A percentile compares a stretch with the other conserved stretches of the same genome.
These are phyloP conservation scores for Panthera uncia DNA, from an alignment of 2,113 vertebrate species.

Conservation along the genomic window DNA sequence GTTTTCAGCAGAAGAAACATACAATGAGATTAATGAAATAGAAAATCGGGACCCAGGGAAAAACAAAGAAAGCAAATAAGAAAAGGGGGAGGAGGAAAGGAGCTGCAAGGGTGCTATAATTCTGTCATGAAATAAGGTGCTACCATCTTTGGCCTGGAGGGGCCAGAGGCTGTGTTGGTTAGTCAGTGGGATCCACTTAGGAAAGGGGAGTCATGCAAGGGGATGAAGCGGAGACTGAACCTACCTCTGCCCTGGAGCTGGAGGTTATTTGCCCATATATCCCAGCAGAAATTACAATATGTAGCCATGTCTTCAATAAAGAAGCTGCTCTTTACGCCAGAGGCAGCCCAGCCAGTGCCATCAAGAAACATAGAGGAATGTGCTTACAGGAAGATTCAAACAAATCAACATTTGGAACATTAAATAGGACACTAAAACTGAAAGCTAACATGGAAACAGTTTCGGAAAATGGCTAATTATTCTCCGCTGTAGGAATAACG, in stretches of 20 bases:
- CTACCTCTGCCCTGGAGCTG: background rate
- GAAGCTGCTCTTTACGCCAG: background rate
- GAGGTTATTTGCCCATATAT: background rate
- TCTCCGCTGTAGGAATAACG: background rate
- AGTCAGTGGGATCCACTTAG: background rate
- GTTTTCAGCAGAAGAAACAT: slow-evolving; percentile 45
- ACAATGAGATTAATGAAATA: slow-evolving; percentile 55
- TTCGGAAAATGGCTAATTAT: background rate
- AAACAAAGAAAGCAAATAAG: slow-evolving; percentile 34
- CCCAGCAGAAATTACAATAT: background rate
- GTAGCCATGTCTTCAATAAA: background rate
- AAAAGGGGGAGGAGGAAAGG: background rate
- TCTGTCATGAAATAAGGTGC: background rate
- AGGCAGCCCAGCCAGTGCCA: background rate
- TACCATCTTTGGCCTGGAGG: background rate
- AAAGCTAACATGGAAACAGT: background rate
- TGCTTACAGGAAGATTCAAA: background rate
- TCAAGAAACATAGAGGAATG: background rate
- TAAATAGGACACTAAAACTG: background rate
- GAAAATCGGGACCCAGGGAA: slow-evolving; percentile 34
- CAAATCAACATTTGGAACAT: background rate
- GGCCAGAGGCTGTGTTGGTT: too few species aligned
- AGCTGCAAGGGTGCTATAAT: background rate
- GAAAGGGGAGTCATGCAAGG: background rate
- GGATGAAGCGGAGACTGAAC: background rate